Evolutionary conservation across 2,797 vertebrate species (phyloP).

Genomic region (Scyliorhinus canicula): DNA sequence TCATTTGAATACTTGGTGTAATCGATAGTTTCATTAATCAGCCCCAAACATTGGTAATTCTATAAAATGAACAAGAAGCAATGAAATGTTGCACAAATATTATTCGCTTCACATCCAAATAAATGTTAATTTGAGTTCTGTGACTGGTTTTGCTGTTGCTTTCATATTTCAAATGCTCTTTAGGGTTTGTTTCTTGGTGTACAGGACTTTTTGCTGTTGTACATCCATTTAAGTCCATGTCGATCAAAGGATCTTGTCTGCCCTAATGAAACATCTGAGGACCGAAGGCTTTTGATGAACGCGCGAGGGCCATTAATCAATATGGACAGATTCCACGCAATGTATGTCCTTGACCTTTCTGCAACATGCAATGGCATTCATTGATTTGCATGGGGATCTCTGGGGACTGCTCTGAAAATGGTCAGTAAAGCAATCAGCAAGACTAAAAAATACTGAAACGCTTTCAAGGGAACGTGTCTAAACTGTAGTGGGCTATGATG

Average conservation of each 20-base stretch:
- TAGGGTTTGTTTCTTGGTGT: background rate
- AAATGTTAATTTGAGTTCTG: background rate
- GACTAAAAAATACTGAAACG: background rate
- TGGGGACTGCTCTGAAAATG: conserved; percentile 8
- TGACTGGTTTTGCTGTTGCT: background rate
- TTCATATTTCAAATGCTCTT: background rate
- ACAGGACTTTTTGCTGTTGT: background rate
- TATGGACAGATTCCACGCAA: background rate
- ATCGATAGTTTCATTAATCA: background rate
- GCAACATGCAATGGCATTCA: background rate
- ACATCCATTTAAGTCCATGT: background rate
- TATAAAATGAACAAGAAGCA: background rate
- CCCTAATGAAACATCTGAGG: background rate
- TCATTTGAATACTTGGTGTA: background rate
- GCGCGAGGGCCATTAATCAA: background rate
- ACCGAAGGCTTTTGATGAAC: background rate
- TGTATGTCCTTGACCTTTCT: conserved; percentile 12
- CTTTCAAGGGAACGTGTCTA: background rate
- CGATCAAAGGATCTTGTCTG: background rate
- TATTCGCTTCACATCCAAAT: background rate
- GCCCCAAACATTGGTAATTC: background rate
- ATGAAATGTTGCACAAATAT: background rate
- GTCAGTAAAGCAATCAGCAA: conserved; percentile 18
- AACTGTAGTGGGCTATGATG: background rate
- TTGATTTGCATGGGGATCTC: conserved; percentile 14